Conservation (phyloP, 1,140 invertebrate species). For the Cotesia glomerata region DNA sequence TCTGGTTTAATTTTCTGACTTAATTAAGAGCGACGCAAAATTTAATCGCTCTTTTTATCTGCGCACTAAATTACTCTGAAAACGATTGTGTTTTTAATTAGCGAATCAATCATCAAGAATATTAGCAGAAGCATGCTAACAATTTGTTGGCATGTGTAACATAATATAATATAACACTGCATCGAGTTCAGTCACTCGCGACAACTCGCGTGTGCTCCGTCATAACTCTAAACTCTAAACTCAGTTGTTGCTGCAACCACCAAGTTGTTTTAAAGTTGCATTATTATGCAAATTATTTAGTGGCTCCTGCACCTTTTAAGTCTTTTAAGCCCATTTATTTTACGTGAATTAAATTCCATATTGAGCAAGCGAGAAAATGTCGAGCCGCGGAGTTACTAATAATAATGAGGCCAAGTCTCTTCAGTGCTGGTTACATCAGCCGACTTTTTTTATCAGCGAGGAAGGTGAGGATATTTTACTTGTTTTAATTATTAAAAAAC, state of each 20-base stretch:
- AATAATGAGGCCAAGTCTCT: constrained; percentile 40
- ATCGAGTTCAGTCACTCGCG: not conserved
- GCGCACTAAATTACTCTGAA: no score
- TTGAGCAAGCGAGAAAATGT: constrained; percentile 44
- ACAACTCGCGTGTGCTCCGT: not conserved
- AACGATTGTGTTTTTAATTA: no score
- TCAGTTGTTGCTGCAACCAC: no score
- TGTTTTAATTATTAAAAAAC: no score
- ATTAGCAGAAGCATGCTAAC: not conserved
- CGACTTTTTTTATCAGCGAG: constrained; percentile 51
- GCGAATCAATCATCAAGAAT: not conserved
- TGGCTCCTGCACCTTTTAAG: no score
- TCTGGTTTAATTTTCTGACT: not conserved
- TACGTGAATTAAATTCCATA: not conserved
- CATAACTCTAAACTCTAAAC: not conserved
- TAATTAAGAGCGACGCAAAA: no score
- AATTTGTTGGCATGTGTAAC: not conserved
- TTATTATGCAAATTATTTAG: no score
- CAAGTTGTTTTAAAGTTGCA: no score
- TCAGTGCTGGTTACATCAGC: constrained; percentile 38
- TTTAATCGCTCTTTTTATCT: no score
- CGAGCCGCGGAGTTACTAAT: constrained; percentile 53
- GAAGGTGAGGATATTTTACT: constrained; percentile 34
- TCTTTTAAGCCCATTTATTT: no score
- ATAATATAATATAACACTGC: not conserved